Evolutionary conservation across 2,797 vertebrate genomes (phyloP), one percentile per base, ranked within the genome.

Genomic region (Coreius guichenoti): DNA sequence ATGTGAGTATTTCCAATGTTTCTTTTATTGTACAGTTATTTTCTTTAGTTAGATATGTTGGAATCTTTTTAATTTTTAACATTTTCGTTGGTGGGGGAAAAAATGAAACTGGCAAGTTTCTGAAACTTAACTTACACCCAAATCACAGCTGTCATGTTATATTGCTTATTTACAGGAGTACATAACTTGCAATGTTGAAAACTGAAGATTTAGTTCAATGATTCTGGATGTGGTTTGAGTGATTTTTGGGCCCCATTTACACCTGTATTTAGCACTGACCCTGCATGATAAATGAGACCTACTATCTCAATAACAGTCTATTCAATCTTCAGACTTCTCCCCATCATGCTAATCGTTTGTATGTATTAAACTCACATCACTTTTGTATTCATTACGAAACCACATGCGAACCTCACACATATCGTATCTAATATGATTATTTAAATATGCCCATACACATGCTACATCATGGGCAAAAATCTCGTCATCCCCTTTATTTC

Each of bases 401-500:
- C 14, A 14, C 8, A 47, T 54, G 14, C 8, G 13, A 26, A 81
- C 73, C 19, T 56, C 78, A 56, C 13, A 31, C 69, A 86, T 81
- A 80, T 83, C 11, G 68, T 78, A 72, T 86, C 36, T 31, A 86
- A 86, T 81, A 80, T 51, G 39, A 70, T 75, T 54, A 68, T 69
- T 82, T 58, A 82, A 82, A 67, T 51, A 72, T 49, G 85, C 23
- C 78, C 39, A 56, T 29, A n/a, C 36, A 36, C 67, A 68, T 19
- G n/a, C 68, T 80, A 61, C 49, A 76, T 85, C 82, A 72, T 39
- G 56, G 56, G 29, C 21, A 29, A 82, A 54, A 87, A 56, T 80
- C 74, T 23, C 68, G 80, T 83, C 80, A 85, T 69, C 86, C 91
- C 91, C 93, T 94, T 94, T 92, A 93, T 92, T 93, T 84, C 92